Conservation (phyloP, 2,113 vertebrate genomes). For the Cinclus mexicanus region DNA sequence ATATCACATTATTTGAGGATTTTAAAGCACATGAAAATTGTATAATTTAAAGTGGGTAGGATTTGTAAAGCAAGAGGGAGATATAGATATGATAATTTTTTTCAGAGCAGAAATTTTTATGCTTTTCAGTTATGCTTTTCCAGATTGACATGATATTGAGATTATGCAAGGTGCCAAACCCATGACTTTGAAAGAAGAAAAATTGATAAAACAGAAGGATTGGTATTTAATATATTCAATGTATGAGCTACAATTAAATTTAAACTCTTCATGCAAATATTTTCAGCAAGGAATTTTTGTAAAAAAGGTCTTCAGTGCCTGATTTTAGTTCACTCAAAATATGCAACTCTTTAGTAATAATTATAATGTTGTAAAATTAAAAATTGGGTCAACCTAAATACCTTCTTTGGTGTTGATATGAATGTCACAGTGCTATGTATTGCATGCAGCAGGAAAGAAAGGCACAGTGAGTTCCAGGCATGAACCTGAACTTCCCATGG, state of each 20-base stretch:
- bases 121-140: background rate
- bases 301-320: background rate
- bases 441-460: background rate
- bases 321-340: background rate
- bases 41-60: background rate
- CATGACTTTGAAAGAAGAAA: background rate
- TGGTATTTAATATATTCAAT: background rate
- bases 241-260: background rate
- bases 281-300: background rate
- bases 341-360: background rate
- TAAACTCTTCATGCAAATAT: background rate
- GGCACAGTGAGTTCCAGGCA: background rate
- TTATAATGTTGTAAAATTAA: background rate
- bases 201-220: background rate
- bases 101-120: background rate
- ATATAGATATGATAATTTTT: background rate
- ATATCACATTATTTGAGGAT: background rate
- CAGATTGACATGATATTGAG: background rate
- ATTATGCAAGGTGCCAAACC: background rate
- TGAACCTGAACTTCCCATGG: background rate
- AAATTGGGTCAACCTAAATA: background rate
- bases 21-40: background rate
- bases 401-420: background rate
- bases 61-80: background rate
- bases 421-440: background rate